Percentiles rank a stretch among this genome's conserved stretches.
These are phyloP conservation scores for Grammomys dolichurus DNA, from an alignment of 2,113 vertebrate species.

Conservation along the genomic window DNA sequence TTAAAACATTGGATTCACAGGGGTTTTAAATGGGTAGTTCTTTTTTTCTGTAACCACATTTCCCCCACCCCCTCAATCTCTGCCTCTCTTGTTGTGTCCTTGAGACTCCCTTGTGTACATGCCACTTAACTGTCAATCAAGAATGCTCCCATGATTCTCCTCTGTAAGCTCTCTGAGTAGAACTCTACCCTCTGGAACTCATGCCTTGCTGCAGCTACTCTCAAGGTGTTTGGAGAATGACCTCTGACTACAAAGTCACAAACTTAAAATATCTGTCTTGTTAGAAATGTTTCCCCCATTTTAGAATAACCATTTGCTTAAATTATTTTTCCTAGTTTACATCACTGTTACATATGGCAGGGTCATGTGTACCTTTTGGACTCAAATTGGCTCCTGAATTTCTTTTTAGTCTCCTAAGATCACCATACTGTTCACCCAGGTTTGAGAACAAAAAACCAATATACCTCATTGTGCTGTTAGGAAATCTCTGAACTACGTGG, in stretches of 20 bases:
- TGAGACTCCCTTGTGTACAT: background rate
- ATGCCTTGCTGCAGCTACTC: background rate
- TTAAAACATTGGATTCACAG: background rate
- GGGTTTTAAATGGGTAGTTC: background rate
- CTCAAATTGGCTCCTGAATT: background rate
- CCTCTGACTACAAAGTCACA: background rate
- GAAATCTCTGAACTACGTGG: background rate
- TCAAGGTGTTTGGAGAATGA: background rate
- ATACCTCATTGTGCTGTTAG: background rate
- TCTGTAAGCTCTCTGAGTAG: background rate
- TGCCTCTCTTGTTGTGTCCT: background rate
- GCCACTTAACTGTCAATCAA: background rate
- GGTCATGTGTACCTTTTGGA: background rate
- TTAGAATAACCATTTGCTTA: slow-evolving; percentile 27
- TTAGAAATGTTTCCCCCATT: background rate
- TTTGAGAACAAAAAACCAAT: background rate
- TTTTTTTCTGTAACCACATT: slow-evolving; percentile 3
- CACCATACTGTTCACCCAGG: background rate
- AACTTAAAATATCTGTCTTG: background rate
- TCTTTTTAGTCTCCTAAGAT: background rate
- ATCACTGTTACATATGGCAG: background rate
- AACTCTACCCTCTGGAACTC: background rate
- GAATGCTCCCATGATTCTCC: background rate
- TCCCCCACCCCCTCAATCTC: background rate
- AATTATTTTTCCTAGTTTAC: background rate